phyloP scores from a whole-genome alignment of 2,888 invertebrate species.

The Drosophila meridiana region DNA sequence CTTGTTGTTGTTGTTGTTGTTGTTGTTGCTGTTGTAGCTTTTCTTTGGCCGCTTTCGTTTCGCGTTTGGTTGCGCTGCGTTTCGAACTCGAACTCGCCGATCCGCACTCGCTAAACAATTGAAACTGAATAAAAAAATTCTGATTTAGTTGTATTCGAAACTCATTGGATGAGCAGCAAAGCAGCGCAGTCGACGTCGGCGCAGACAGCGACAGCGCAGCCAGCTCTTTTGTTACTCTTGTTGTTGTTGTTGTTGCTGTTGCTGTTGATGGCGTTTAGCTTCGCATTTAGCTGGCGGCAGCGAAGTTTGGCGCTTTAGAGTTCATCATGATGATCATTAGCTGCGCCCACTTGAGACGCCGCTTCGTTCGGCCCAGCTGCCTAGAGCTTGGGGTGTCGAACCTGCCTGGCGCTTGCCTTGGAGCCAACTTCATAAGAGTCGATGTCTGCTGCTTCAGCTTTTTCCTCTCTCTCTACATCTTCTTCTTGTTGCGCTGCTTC shows the following conservation, averaged over 20 bases:
- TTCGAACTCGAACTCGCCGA: constrained; percentile 69
- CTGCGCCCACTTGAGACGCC: constrained; percentile 57
- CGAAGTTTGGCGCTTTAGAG: constrained; percentile 65
- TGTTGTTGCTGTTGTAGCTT: constrained; percentile 2
- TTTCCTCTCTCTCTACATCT: constrained; percentile 3
- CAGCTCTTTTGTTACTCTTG: constrained; percentile 44
- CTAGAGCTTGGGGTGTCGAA: constrained; percentile 18
- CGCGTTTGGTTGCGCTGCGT: constrained; percentile 56
- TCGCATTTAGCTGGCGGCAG: constrained; percentile 61
- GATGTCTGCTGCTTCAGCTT: background rate
- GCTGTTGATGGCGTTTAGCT: constrained; percentile 62
- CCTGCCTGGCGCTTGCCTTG: constrained; percentile 51
- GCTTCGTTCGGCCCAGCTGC: background rate
- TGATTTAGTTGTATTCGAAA: constrained; percentile 82
- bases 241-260: constrained; percentile 30
- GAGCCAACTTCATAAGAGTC: constrained; percentile 20
- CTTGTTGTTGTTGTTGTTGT: constrained; percentile 11
- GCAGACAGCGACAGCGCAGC: constrained; percentile 19
- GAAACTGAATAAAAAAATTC: constrained; percentile 84
- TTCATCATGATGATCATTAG: constrained; percentile 71
- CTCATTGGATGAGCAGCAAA: constrained; percentile 75
- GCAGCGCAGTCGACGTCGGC: constrained; percentile 55
- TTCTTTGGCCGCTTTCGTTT: constrained; percentile 44
- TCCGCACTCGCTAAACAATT: constrained; percentile 84
- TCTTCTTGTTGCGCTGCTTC: constrained; percentile 11